Base-by-base conservation (phyloP, 2,113 vertebrate genomes). In the Erythrolamprus reginae region DNA sequence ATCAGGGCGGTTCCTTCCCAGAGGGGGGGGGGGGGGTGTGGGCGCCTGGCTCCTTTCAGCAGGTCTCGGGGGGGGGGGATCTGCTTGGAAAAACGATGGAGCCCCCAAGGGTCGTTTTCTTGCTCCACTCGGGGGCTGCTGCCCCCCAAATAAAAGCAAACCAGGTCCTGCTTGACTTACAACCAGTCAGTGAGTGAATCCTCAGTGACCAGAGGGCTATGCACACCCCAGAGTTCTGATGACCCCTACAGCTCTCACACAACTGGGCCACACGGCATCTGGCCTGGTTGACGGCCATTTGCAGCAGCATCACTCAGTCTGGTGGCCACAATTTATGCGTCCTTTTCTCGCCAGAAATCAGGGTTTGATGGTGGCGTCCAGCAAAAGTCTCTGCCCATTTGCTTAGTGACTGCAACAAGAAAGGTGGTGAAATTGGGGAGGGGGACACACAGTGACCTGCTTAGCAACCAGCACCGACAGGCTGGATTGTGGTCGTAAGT, bases 21-120 rank as follows among this genome's bases (percentile, higher is more conserved):
- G 45, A 0, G 19, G 6, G 48, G 15, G n/a, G 5, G 0, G 19
- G 6, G 48, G 15, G n/a, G 5, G 2, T 24, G 28, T 0, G 2
- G 21, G 28, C 33, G 1, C 33, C 15, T n/a, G 13, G 47, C 19
- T 3, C n/a, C 45, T 50, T 7, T 51, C 2, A 4, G 28, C 10
- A 26, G 58, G 9, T n/a, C n/a, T 65, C 0, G 7, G 0, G 77
- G 77, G 13, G 0, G 33, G 70, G 33, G 38, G 77, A 23, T 24
- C 21, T 42, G 9, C 70, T 42, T 1, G 38, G n/a, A 3, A 42
- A 45, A 83, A 26, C 1, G 1, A 3, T 10, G 6, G n/a, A 15
- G 28, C 12, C 12, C 61, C 61, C 13, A 4, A 33, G 1, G 65
- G n/a, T 38, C 15, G 1, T 38, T 33, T 70, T 28, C 15, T 17